These are phyloP conservation scores for Caenorhabditis remanei DNA, from an alignment of 1,140 invertebrate species.

Conservation along the genomic window DNA sequence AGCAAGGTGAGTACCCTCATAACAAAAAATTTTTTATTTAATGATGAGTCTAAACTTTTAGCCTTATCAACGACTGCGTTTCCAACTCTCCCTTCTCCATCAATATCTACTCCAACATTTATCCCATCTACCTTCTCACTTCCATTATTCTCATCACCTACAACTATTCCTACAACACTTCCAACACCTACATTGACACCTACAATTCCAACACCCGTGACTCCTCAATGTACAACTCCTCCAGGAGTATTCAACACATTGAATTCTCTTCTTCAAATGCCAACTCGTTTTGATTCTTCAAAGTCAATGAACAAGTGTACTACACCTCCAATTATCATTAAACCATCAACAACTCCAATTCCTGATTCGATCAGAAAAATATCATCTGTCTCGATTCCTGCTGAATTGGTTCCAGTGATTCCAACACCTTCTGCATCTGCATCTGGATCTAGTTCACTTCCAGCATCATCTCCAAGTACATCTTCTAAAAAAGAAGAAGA, in stretches of 20 bases:
- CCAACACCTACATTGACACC: constrained; percentile 1
- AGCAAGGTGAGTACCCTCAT: neutral
- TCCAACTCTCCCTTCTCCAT: neutral
- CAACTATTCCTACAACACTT: neutral
- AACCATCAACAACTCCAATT: constrained; percentile 1
- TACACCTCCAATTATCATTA: constrained; percentile 16
- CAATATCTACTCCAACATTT: neutral
- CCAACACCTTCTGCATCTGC: constrained; percentile 3
- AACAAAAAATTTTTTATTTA: neutral
- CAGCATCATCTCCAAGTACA: constrained; percentile 36
- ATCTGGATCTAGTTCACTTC: constrained; percentile 12
- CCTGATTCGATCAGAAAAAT: neutral
- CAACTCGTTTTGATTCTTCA: neutral
- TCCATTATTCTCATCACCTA: neutral
- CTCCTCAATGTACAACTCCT: neutral
- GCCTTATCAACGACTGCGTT: neutral
- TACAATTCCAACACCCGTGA: neutral
- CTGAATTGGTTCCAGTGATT: constrained; percentile 10
- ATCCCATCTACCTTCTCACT: neutral
- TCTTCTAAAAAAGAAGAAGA: constrained; percentile 43
- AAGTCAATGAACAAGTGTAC: constrained; percentile 10
- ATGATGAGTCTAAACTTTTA: neutral
- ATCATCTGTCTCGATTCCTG: neutral
- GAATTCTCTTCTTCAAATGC: neutral
- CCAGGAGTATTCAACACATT: constrained; percentile 35